Conservation (phyloP, 1,140 invertebrate species). For the Aphis craccivora region DNA sequence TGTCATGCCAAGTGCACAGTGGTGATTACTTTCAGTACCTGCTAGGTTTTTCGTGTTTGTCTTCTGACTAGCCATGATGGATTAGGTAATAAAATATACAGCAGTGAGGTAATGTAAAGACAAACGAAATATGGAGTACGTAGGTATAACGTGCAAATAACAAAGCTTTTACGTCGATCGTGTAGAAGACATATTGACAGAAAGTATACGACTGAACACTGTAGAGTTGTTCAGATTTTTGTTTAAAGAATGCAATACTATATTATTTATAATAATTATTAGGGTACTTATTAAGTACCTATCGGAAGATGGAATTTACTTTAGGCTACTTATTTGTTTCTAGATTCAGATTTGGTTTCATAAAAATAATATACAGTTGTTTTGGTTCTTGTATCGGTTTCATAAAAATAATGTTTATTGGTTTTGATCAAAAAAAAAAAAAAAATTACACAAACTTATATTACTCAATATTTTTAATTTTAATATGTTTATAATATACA, state of each 20-base stretch:
- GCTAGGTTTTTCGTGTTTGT: constrained; percentile 3
- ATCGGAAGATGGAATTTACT: background rate
- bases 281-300: too few relatives aligned
- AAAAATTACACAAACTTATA: too few relatives aligned
- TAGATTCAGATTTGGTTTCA: too few relatives aligned
- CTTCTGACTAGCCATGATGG: constrained; percentile 18
- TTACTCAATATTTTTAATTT: too few relatives aligned
- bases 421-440: too few relatives aligned
- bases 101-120: background rate
- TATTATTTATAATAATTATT: background rate
- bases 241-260: background rate
- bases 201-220: background rate
- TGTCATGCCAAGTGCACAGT: constrained; percentile 16
- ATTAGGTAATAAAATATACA: background rate
- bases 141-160: background rate
- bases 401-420: too few relatives aligned
- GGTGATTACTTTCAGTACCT: constrained; percentile 5
- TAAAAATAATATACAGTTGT: too few relatives aligned
- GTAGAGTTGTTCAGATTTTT: background rate
- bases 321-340: too few relatives aligned
- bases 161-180: background rate
- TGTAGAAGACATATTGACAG: background rate
- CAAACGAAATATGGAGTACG: background rate
- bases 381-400: too few relatives aligned
- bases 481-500: too few relatives aligned